These are phyloP conservation scores for Nicator chloris DNA, from an alignment of 2,113 vertebrate species.

Conservation along the genomic window DNA sequence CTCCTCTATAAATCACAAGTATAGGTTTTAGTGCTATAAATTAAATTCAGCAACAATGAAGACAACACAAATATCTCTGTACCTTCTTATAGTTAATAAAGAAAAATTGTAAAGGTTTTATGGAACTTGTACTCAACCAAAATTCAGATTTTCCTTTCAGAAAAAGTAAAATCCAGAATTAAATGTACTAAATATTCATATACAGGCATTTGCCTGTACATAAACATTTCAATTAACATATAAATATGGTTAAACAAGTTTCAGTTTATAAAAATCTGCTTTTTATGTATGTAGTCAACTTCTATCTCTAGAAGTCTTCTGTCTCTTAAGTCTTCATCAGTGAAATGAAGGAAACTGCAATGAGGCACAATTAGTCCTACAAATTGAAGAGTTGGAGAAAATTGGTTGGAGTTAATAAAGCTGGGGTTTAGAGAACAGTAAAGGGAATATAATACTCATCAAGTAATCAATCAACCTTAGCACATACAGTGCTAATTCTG, in stretches of 20 bases:
- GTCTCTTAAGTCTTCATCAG: conserved; percentile 46
- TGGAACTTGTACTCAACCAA: background rate
- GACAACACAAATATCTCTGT: conserved; percentile 12
- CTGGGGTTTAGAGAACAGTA: conserved; percentile 49
- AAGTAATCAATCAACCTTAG: conserved; percentile 50
- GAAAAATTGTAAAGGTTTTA: background rate
- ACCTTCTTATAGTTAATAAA: background rate
- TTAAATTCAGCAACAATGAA: conserved; percentile 44
- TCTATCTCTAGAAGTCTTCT: background rate
- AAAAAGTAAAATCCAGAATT: background rate
- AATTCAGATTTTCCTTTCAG: background rate
- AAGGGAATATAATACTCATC: conserved; percentile 44
- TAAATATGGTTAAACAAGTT: background rate
- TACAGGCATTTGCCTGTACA: background rate
- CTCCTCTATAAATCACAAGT: conserved; percentile 43
- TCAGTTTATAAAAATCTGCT: background rate
- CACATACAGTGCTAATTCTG: conserved; percentile 37
- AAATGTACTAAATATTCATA: background rate
- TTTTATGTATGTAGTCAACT: background rate
- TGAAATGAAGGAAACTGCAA: conserved; percentile 36
- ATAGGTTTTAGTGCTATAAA: conserved; percentile 23
- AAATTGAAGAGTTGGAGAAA: conserved; percentile 52
- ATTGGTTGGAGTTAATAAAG: conserved; percentile 59
- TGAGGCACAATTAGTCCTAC: conserved; percentile 45
- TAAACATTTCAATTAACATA: background rate